Percentiles rank a stretch among this genome's conserved stretches.
Evolutionary conservation across 2,113 vertebrate genomes (phyloP).

Genomic region (Heterocephalus glaber): DNA sequence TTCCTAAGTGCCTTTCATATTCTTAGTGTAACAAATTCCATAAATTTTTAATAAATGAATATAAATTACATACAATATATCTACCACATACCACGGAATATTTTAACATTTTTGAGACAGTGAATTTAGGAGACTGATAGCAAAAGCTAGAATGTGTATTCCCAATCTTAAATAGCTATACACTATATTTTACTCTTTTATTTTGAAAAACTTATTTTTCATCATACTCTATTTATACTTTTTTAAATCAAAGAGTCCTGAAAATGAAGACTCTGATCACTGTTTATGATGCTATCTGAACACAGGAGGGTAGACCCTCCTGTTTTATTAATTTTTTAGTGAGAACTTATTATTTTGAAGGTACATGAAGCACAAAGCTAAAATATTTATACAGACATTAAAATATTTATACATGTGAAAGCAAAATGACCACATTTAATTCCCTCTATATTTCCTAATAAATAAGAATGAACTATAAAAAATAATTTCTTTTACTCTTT

Average conservation of each 20-base stretch:
- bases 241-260: conserved; percentile 3
- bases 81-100: not conserved
- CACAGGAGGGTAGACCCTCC: conserved; percentile 27
- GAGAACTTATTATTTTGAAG: conserved; percentile 69
- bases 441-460: conserved; percentile 25
- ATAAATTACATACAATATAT: conserved; percentile 51
- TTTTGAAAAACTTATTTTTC: not conserved
- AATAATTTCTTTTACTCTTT: not conserved
- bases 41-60: conserved; percentile 66
- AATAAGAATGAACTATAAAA: conserved; percentile 45
- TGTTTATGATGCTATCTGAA: not conserved
- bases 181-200: not conserved
- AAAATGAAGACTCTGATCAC: conserved; percentile 53
- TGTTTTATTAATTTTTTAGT: conserved; percentile 74
- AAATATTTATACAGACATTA: conserved; percentile 76
- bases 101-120: not conserved
- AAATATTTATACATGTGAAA: conserved; percentile 71
- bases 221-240: not conserved
- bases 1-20: conserved; percentile 35
- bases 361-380: conserved; percentile 66
- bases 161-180: conserved; percentile 1
- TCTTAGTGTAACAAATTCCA: conserved; percentile 21
- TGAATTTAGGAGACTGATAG: not conserved
- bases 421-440: conserved; percentile 48
- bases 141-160: not conserved